Base-by-base conservation (phyloP, 2,888 invertebrate genomes). In the Argynnis bischoffii region DNA sequence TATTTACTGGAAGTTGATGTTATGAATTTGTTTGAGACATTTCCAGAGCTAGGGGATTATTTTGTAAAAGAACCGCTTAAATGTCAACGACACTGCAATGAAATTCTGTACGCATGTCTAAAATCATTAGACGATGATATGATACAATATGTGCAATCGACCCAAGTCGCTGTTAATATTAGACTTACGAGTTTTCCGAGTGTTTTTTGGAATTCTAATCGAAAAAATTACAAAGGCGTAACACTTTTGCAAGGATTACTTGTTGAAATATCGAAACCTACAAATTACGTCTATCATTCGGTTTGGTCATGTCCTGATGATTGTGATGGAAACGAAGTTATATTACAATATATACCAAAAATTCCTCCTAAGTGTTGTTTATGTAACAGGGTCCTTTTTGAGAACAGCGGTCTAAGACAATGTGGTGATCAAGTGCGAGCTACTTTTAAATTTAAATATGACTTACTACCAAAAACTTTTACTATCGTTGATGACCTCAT, bases 241-340 rank as follows among this genome's bases (percentile, higher is more conserved):
- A 76, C 80, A n/a, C 72, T 75, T 13, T 81, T 82, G 65, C 77
- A 82, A 71, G 92, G 90, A 1, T 71, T 85, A 48, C 81, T 92
- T 41, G 67, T 89, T 64, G 76, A 79, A 26, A 66, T 86, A 53
- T 81, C 89, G 0, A 90, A 89, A 72, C 82, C 87, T 2, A 78
- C 77, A 18, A 83, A 78, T 55, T 89, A 88, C 67, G 87, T 87
- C 16, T 85, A 83, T 67, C 91, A 92, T 72, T 84, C 90, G 0
- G 88, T 92, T 55, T 92, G 92, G 92, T 86, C 87, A 0, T 92
- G 92, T 67, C 89, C 88, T n/a, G 92, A 92, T 76, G 86, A 90
- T 70, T 92, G 92, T 72, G 90, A 91, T 71, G 85, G 83, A 2
- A 91, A 81, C 69, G 90, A 92, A 77, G 81, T 88, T 6, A 85